Conservation (phyloP, 2,113 vertebrate genomes). For the Elachura formosa region DNA sequence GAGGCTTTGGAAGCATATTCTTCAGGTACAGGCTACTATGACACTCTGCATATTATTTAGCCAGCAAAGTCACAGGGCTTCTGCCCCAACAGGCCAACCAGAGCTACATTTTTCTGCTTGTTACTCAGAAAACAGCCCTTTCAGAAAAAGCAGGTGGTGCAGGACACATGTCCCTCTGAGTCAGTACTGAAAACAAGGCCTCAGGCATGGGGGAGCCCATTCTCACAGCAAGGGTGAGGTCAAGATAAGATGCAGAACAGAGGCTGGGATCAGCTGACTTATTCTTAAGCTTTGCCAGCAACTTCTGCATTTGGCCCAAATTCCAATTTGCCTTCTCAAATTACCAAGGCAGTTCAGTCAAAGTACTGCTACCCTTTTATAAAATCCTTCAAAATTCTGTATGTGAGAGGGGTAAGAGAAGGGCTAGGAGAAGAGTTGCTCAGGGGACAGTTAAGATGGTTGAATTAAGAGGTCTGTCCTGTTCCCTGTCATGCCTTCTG, state of each 20-base stretch:
- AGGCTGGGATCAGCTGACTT: not conserved
- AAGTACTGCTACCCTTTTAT: not conserved
- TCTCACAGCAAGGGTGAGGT: fast-evolving
- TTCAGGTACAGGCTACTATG: not conserved
- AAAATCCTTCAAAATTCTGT: not conserved
- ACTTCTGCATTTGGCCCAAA: not conserved
- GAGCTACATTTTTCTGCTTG: not conserved
- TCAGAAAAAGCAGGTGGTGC: not conserved
- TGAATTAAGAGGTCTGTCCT: not conserved
- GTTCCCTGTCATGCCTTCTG: not conserved
- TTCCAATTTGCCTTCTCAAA: not conserved
- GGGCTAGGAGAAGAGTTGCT: not conserved
- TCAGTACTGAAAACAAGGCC: not conserved
- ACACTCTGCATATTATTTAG: not conserved
- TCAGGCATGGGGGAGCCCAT: not conserved
- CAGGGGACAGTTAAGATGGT: not conserved
- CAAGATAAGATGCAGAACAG: not conserved
- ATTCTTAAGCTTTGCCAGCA: not conserved
- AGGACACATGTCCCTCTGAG: not conserved
- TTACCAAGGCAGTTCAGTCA: not conserved
- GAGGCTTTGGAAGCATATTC: not conserved
- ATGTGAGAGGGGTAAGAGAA: not conserved
- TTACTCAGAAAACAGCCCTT: not conserved
- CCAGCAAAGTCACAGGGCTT: not conserved
- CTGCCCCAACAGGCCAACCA: not conserved